Conservation (phyloP, 2,113 vertebrate genomes). For the Athene cunicularia region DNA sequence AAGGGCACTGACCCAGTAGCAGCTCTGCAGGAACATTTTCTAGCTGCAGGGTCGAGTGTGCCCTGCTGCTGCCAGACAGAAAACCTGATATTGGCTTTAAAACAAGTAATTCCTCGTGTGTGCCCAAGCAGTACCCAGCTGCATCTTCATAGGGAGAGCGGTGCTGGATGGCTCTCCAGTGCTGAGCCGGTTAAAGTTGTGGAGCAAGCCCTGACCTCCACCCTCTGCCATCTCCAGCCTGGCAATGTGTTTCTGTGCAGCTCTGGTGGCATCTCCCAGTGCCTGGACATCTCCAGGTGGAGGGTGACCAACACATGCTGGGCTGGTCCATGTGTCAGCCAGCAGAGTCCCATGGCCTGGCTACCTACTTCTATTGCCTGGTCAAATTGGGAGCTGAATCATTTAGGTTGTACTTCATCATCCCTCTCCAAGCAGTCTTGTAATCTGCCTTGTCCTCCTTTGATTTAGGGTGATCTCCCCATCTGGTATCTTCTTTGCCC, state of each 20-base stretch:
- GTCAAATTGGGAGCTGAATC: not conserved
- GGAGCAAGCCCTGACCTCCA: not conserved
- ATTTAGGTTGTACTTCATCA: not conserved
- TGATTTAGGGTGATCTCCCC: not conserved
- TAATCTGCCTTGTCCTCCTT: not conserved
- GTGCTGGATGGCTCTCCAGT: not conserved
- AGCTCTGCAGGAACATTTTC: not conserved
- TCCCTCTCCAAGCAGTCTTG: not conserved
- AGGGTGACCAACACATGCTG: rapidly evolving
- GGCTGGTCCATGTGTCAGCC: rapidly evolving
- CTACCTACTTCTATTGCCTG: not conserved
- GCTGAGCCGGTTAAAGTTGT: not conserved
- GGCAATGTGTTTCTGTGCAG: rapidly evolving
- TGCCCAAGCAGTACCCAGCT: not conserved
- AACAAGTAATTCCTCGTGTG: not conserved
- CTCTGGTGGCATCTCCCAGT: not conserved
- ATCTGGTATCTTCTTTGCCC: not conserved
- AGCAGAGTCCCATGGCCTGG: not conserved
- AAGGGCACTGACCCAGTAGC: slow-evolving; percentile 13
- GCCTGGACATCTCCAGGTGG: too few species aligned
- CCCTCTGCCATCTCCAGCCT: not conserved
- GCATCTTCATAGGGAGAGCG: rapidly evolving
- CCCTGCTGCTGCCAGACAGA: not conserved
- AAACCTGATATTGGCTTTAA: not conserved
- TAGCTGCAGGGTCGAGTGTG: not conserved